phyloP scores from a whole-genome alignment of 1,140 invertebrate species.

The Drosophila ercepeae region DNA sequence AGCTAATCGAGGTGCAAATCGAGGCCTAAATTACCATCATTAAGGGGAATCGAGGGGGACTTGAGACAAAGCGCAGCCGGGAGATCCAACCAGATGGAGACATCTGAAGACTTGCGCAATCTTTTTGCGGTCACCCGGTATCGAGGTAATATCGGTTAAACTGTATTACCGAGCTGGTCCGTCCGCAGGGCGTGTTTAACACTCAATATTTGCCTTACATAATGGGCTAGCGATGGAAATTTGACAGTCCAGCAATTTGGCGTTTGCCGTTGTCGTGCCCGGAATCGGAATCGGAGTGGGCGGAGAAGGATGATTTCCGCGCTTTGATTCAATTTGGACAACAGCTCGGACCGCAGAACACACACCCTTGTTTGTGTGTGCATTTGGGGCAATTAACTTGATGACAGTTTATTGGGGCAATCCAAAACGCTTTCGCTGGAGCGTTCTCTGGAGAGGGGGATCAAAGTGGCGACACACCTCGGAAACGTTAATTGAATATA shows the following conservation, averaged over 20 bases:
- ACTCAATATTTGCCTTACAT: slow-evolving; percentile 53
- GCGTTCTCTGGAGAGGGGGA: slow-evolving; percentile 13
- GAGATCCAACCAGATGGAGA: neutral
- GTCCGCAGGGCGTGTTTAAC: slow-evolving; percentile 30
- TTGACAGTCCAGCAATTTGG: slow-evolving; percentile 40
- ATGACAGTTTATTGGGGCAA: slow-evolving; percentile 57
- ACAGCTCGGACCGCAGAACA: slow-evolving; percentile 6
- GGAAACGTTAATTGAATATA: slow-evolving; percentile 45
- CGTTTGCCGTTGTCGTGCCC: slow-evolving; percentile 17
- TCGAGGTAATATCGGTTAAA: slow-evolving; percentile 16
- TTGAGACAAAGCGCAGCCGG: too few species aligned
- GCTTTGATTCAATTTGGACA: slow-evolving; percentile 46
- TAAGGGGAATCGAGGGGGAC: slow-evolving; percentile 4
- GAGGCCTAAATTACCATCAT: slow-evolving; percentile 45
- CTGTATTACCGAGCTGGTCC: slow-evolving; percentile 25
- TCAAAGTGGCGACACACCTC: slow-evolving; percentile 35
- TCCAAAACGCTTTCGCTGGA: too few species aligned
- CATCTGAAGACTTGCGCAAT: slow-evolving; percentile 34
- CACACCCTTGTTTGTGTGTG: slow-evolving; percentile 46
- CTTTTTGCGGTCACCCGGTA: slow-evolving; percentile 8
- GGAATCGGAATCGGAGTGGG: slow-evolving; percentile 7
- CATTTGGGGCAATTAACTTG: slow-evolving; percentile 57
- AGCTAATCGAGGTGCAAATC: slow-evolving; percentile 5
- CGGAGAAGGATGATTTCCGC: slow-evolving; percentile 17
- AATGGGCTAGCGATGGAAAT: slow-evolving; percentile 38